Conservation (phyloP, 2,888 invertebrate genomes). For the Gisinianus flammeolus region DNA sequence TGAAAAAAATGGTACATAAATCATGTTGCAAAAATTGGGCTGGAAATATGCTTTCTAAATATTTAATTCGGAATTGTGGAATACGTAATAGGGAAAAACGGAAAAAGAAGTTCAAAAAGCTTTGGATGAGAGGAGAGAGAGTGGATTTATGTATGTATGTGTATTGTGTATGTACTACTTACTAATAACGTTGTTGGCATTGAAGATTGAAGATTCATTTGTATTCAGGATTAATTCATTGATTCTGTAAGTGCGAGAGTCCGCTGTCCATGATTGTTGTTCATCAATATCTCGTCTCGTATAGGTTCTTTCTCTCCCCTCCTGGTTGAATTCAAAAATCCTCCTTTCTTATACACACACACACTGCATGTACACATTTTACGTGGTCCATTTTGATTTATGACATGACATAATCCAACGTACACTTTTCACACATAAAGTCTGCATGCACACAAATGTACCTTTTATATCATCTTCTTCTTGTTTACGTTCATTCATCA, state of each 20-base stretch:
- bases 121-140: not conserved
- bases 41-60: too few species aligned
- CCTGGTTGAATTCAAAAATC: not conserved
- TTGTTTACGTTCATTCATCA: conserved; percentile 8
- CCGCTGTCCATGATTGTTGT: not conserved
- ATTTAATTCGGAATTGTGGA: too few species aligned
- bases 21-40: too few species aligned
- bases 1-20: too few species aligned
- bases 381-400: conserved; percentile 23
- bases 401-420: not conserved
- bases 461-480: too few species aligned
- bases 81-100: too few species aligned
- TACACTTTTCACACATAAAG: not conserved
- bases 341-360: not conserved
- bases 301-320: not conserved
- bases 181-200: too few species aligned
- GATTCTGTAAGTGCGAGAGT: not conserved
- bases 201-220: not conserved
- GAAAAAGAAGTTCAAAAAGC: not conserved
- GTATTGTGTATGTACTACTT: too few species aligned
- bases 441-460: too few species aligned
- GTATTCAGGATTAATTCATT: not conserved
- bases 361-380: not conserved
- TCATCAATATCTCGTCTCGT: too few species aligned
- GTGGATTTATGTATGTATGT: too few species aligned